phyloP scores from a whole-genome alignment of 2,888 invertebrate species.

The Epicampocera succincta region DNA sequence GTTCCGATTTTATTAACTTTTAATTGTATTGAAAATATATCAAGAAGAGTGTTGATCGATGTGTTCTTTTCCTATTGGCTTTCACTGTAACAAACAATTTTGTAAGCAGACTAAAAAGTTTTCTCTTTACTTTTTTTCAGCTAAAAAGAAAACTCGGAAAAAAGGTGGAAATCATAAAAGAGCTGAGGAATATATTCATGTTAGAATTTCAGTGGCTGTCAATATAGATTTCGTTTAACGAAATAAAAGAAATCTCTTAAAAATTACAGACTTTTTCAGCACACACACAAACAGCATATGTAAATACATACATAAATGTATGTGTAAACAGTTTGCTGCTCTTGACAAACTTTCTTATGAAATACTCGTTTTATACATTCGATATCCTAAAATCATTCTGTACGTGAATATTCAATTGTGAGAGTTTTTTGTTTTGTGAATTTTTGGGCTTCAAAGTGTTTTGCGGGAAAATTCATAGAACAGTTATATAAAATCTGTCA shows the following conservation, averaged over 20 bases:
- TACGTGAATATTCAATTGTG: constrained; percentile 21
- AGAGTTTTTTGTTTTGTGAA: constrained; percentile 6
- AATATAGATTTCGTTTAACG: neutral
- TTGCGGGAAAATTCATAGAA: constrained; percentile 71
- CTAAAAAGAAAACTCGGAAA: neutral
- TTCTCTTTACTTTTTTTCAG: constrained; percentile 5
- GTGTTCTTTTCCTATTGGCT: neutral
- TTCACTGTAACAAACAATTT: constrained; percentile 14
- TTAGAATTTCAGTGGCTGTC: constrained; percentile 43
- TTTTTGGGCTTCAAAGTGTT: constrained; percentile 49
- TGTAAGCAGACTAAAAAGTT: constrained; percentile 48
- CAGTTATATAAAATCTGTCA: constrained; percentile 77
- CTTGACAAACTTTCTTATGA: neutral
- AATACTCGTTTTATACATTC: constrained; percentile 11
- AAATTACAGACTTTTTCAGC: neutral
- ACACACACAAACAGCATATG: too few relatives aligned
- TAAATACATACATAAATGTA: too few relatives aligned
- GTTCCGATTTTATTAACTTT: too few relatives aligned
- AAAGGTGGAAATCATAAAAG: constrained; percentile 12
- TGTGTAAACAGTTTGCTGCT: neutral
- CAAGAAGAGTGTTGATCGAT: neutral
- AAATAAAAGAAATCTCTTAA: neutral
- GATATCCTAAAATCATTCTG: constrained; percentile 39
- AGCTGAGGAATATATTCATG: neutral
- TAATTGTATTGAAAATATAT: too few relatives aligned